Conservation (phyloP, 2,113 vertebrate species). For the Oxyruncus cristatus region DNA sequence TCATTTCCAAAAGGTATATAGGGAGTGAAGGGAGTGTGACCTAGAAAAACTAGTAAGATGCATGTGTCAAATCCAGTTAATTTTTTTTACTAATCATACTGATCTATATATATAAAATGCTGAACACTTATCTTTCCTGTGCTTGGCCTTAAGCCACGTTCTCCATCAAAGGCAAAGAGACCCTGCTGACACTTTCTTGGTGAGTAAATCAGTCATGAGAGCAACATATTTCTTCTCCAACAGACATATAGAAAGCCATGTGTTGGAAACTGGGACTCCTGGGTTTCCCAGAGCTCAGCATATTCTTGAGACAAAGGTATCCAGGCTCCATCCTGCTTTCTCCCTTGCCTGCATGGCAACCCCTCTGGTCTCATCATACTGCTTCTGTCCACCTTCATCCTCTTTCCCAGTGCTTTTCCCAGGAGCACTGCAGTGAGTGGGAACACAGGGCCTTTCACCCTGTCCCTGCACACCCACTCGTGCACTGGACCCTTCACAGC, state of each 20-base stretch:
- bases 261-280: background rate
- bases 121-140: conserved; percentile 38
- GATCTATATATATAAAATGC: conserved; percentile 42
- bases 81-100: conserved; percentile 47
- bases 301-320: background rate
- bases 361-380: background rate
- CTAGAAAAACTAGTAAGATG: conserved; percentile 59
- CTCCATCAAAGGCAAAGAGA: conserved; percentile 29
- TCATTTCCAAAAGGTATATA: conserved; percentile 52
- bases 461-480: background rate
- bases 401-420: background rate
- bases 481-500: background rate
- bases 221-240: conserved; percentile 19
- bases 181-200: conserved; percentile 8
- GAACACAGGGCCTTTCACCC: background rate
- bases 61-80: conserved; percentile 56
- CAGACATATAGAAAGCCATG: background rate
- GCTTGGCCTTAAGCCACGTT: conserved; percentile 30
- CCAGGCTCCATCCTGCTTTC: background rate
- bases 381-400: background rate
- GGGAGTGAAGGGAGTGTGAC: conserved; percentile 52
- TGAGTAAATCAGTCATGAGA: conserved; percentile 33
- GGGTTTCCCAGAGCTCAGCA: conserved; percentile 9
- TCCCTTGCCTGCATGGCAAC: background rate
- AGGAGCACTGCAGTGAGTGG: background rate